A percentile compares a stretch with the other conserved stretches of the same genome.
These are phyloP conservation scores for Rhingia campestris DNA, from an alignment of 2,888 invertebrate genomes.

Conservation along the genomic window DNA sequence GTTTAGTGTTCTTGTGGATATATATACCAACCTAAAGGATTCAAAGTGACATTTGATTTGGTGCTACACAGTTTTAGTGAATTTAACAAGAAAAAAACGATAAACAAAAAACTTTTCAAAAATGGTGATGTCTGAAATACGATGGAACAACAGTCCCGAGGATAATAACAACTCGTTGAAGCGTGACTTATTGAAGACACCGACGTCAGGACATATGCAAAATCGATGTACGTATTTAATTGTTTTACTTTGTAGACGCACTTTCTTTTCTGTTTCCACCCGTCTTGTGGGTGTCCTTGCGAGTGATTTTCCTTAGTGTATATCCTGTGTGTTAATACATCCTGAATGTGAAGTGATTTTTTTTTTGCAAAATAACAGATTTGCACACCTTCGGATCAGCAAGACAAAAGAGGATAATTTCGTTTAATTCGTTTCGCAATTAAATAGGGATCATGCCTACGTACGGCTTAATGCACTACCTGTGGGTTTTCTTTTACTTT, in stretches of 20 bases:
- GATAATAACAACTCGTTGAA: constrained; percentile 82
- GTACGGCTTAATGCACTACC: constrained; percentile 52
- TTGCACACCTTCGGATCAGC: constrained; percentile 43
- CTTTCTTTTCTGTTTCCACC: constrained; percentile 2
- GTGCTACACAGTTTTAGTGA: constrained; percentile 43
- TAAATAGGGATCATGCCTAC: constrained; percentile 59
- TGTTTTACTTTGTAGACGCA: constrained; percentile 5
- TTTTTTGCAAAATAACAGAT: constrained; percentile 21
- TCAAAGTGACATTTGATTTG: constrained; percentile 14
- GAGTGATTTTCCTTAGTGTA: background rate
- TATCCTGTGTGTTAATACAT: constrained; percentile 1
- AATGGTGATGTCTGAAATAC: constrained; percentile 83
- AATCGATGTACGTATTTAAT: constrained; percentile 81
- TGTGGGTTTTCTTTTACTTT: constrained; percentile 36
- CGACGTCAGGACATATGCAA: constrained; percentile 79
- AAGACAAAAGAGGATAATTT: constrained; percentile 39
- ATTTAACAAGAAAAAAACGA: constrained; percentile 24
- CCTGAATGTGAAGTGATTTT: constrained; percentile 22
- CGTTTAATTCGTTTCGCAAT: constrained; percentile 64
- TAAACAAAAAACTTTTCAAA: constrained; percentile 75
- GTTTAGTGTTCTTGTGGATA: background rate
- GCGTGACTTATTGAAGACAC: constrained; percentile 81
- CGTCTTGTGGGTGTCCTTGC: constrained; percentile 31
- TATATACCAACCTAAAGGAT: constrained; percentile 15
- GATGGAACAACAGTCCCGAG: constrained; percentile 82